phyloP scores from a whole-genome alignment of 2,113 vertebrate genomes.

The Coracopsis vasa region DNA sequence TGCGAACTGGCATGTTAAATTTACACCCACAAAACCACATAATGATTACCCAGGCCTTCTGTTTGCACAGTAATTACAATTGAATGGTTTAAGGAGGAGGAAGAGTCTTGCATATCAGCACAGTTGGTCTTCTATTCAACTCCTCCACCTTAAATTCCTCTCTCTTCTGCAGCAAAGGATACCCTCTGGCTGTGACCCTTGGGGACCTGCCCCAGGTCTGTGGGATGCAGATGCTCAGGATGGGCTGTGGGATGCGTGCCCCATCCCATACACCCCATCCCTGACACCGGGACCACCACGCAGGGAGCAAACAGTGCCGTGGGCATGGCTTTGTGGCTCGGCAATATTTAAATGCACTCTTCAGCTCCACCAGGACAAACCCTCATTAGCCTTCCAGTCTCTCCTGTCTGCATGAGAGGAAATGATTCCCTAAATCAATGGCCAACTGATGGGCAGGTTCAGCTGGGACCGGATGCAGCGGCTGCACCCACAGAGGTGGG shows the following conservation, averaged over 20 bases:
- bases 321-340: not conserved
- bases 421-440: not conserved
- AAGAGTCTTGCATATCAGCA: not conserved
- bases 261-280: not conserved
- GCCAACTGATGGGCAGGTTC: fast-evolving
- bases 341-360: not conserved
- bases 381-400: not conserved
- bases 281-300: fast-evolving
- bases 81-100: not conserved
- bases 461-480: not conserved
- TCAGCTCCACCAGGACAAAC: not conserved
- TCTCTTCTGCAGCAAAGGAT: not conserved
- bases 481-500: not conserved
- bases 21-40: not conserved
- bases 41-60: slow-evolving; percentile 7
- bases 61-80: not conserved
- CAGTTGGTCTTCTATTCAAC: not conserved
- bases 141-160: not conserved
- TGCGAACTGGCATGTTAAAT: not conserved
- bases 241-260: fast-evolving
- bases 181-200: not conserved
- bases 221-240: not conserved
- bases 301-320: not conserved
- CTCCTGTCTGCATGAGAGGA: not conserved
- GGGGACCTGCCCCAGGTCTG: not conserved